These are phyloP conservation scores for Acanthiza pusilla DNA, from an alignment of 2,797 vertebrate genomes.

Conservation along the genomic window DNA sequence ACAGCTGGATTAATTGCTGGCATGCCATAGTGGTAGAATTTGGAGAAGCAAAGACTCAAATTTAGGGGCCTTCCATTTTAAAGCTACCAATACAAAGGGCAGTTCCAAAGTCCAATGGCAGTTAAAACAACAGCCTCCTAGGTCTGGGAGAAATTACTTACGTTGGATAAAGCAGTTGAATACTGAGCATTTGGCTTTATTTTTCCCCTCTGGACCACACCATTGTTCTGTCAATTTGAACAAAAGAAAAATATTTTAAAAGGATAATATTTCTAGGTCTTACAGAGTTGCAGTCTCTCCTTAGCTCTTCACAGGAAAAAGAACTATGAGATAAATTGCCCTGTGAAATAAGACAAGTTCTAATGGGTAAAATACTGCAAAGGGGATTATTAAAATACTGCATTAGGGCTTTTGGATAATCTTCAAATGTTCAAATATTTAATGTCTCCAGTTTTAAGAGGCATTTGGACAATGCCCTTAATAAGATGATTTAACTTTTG, in stretches of 20 bases:
- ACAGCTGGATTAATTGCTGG: neutral
- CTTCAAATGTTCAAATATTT: neutral
- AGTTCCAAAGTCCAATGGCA: neutral
- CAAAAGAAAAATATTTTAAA: neutral
- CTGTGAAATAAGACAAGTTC: neutral
- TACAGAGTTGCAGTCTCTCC: neutral
- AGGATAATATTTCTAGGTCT: neutral
- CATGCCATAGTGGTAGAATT: neutral
- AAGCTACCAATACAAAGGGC: neutral
- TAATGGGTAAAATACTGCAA: neutral
- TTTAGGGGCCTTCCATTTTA: neutral
- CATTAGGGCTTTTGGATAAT: neutral
- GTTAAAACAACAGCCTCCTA: neutral
- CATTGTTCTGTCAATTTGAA: neutral
- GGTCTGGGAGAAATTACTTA: neutral
- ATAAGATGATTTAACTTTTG: neutral
- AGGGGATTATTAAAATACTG: neutral
- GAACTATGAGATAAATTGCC: neutral
- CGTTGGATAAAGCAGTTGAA: neutral
- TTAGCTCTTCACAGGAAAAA: neutral
- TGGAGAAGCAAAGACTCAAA: neutral
- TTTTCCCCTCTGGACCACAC: neutral
- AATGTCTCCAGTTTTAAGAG: neutral
- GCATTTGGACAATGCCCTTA: neutral
- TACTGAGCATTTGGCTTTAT: neutral